Conservation (phyloP, 2,888 invertebrate species). For the Tenthredo scrophulariae region DNA sequence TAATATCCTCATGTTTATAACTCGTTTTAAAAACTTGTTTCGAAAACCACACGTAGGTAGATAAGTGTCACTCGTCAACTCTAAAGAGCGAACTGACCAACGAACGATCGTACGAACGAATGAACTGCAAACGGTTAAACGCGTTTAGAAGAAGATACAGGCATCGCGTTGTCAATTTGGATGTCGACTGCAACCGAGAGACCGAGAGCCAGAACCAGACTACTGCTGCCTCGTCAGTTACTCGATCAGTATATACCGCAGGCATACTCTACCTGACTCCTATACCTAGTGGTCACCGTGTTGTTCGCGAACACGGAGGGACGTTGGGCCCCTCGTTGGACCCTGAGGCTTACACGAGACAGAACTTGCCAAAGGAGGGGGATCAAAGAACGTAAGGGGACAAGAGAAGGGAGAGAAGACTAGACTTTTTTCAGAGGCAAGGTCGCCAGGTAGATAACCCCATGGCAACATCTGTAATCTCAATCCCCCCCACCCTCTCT, state of each 20-base stretch:
- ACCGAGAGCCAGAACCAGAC: slow-evolving; percentile 26
- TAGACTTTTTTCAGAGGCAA: slow-evolving; percentile 63
- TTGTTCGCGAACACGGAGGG: slow-evolving; percentile 45
- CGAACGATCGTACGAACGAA: neutral
- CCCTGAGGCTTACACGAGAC: slow-evolving; percentile 41
- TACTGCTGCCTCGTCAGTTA: slow-evolving; percentile 41
- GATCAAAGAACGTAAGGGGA: slow-evolving; percentile 13
- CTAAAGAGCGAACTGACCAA: neutral
- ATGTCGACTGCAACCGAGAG: slow-evolving; percentile 37
- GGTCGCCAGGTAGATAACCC: slow-evolving; percentile 72
- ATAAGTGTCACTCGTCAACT: slow-evolving; percentile 27
- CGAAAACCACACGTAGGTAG: neutral
- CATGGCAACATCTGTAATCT: slow-evolving; percentile 62
- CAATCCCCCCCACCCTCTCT: neutral
- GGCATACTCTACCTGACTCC: slow-evolving; percentile 38
- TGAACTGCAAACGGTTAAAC: slow-evolving; percentile 33
- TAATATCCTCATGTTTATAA: slow-evolving; percentile 50
- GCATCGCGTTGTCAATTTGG: slow-evolving; percentile 46
- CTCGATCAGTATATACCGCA: slow-evolving; percentile 44
- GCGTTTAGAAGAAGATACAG: neutral
- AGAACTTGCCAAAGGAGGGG: slow-evolving; percentile 26
- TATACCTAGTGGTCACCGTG: slow-evolving; percentile 29
- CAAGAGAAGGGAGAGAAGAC: neutral
- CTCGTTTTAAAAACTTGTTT: slow-evolving; percentile 49
- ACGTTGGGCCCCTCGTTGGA: slow-evolving; percentile 42